Evolutionary conservation across 2,888 invertebrate species (phyloP), one percentile per base, ranked within the genome.

Genomic region (Geotrupes spiniger): DNA sequence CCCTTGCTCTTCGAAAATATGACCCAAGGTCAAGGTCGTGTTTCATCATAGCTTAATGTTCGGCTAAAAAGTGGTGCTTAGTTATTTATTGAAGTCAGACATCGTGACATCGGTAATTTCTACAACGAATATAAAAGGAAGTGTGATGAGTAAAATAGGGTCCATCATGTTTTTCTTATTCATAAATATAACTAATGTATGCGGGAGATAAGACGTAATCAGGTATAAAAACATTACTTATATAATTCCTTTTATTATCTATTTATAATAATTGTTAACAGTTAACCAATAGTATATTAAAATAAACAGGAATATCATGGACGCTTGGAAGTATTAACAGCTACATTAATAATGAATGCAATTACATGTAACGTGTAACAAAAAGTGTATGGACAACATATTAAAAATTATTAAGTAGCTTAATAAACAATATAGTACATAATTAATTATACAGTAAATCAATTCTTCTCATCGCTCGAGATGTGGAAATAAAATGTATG

Each of bases 231-330:
- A 11, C n/a, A 17, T 36, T 15, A 16, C 40, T 52, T 44, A 54
- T 57, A 52, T 57, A 57, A 56, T 57, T 54, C 51, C 49, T 52
- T 57, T 56, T 57, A 57, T 57, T 56, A 53, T 48, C 54, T 58
- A 58, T 58, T 54, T 56, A 56, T 58, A 56, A 54, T 51, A 52
- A 52, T 58, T 50, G 50, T 50, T 58, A 58, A 58, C 58, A 56
- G 50, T 58, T 56, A 58, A 56, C 56, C 55, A 58, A 57, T 54
- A 54, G 38, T 56, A 58, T 52, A 56, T 56, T 56, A 58, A 53
- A 58, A 50, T 50, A 50, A 50, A 56, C 57, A 58, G 50, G 50
- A 50, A 53, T 56, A 51, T 55, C 49, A 53, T 58, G 55, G 55
- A 58, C 55, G 58, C 53, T 45, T 56, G 56, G 52, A 56, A 52